Base-by-base conservation (phyloP, 2,797 vertebrate genomes). In the Dermochelys coriacea region DNA sequence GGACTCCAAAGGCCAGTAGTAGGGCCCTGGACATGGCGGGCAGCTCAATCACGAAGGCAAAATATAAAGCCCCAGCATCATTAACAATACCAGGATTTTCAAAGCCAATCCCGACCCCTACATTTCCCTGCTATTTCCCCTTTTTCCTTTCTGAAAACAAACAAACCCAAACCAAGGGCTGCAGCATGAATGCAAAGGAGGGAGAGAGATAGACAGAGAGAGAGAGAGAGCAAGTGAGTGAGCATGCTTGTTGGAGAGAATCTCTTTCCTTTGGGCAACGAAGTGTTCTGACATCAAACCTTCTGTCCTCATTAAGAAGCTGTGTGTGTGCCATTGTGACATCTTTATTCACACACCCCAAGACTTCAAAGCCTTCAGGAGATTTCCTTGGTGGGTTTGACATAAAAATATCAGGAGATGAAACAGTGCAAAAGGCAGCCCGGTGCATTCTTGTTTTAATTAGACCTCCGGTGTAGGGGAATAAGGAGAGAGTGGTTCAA, bases 351-450 rank as follows among this genome's bases (percentile, higher is more conserved):
- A 82, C 90, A 96, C 88, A 93, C 96, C 96, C 96, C 50, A 97
- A 98, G 96, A 98, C 98, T 98, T 98, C 98, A 98, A 98, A 98
- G 98, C 95, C 97, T 98, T 95, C 97, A 97, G 97, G 98, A 98
- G 97, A 98, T 97, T 97, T 98, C 98, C 98, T 98, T 96, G 85
- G 98, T 98, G 98, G 95, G 97, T 98, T 98, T 97, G 98, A 98
- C 98, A 98, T 98, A 98, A 98, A 97, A 98, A 98, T 95, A 91
- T 87, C 91, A 96, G 93, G 92, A 97, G 97, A 98, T 97, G 96
- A 97, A 97, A 97, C 96, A 92, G 93, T 95, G 96, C 86, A 96
- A 97, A 96, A 97, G 93, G 95, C 95, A 97, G 94, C 78, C 93
- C 90, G 59, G 57, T 96, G 94, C 96, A 96, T 97, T 97, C 97